Base-by-base conservation (phyloP, 2,113 vertebrate species). In the Siniperca chuatsi region DNA sequence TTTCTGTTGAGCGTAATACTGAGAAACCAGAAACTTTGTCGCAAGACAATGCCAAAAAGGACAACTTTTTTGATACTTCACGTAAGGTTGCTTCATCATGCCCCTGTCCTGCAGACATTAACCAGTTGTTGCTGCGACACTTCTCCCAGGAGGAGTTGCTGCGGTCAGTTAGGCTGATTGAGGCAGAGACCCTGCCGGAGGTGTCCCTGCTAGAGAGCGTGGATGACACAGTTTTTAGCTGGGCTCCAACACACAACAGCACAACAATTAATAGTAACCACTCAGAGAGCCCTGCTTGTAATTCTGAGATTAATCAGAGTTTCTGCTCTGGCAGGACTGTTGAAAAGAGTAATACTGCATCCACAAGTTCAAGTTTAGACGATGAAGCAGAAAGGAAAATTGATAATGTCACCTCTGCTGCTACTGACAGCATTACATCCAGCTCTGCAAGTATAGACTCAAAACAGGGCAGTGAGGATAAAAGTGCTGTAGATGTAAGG, bases 151-250 rank as follows among this genome's bases (percentile, higher is more conserved):
- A 94, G 29, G 95, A 96, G 16, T 82, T 96, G 76, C 77, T 93
- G 21, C 88, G 67, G 80, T 77, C 90, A 0, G 90, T 84, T 23
- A 93, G 89, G 79, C 90, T 96, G 75, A 97, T 97, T 33, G 96
- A 96, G 62, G 93, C 92, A 0, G 97, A 99, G 91, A 97, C 96
- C 46, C 92, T 97, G 81, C 97, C 97, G 1, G 97, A 98, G 71
- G 92, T 87, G 16, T 97, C 96, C 8, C 90, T 95, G 33, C 88
- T 95, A 11, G 97, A 98, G 15, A 96, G 97, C 85, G 64, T 94
- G 75, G 92, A 96, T 61, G 95, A 97, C 88, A 90, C 93, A 0
- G 44, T 84, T 55, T 71, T 75, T 2, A 95, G 92, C 90, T 58
- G 23, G 35, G 89, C 79, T 60, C 77, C 74, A 33, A 40, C 46